A percentile compares a stretch with the other conserved stretches of the same genome.
Evolutionary conservation across 1,140 invertebrate genomes (phyloP).

Genomic region (Saccostrea glomerata): DNA sequence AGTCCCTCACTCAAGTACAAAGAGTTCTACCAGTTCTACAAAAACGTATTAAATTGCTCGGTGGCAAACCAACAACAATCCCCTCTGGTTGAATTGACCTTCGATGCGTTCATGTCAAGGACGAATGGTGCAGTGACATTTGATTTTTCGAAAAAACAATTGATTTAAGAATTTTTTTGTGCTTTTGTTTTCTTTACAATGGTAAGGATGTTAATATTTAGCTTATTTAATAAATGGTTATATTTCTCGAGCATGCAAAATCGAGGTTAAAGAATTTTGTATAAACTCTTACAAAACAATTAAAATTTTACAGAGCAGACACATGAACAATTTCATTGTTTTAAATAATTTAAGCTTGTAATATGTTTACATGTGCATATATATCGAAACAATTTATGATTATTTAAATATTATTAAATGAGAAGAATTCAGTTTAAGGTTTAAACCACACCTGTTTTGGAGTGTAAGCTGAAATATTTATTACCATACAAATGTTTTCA

Average conservation of each 20-base stretch:
- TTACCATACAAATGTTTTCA: no score
- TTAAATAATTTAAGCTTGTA: background rate
- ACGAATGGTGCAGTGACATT: background rate
- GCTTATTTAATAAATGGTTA: background rate
- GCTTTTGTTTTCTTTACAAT: background rate
- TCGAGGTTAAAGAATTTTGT: background rate
- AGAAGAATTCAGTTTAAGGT: no score
- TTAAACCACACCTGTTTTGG: no score
- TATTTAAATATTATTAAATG: no score
- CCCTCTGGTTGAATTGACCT: background rate
- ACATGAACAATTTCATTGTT: background rate
- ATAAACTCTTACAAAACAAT: background rate
- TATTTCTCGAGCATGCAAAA: slow-evolving; percentile 19
- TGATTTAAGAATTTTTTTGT: background rate
- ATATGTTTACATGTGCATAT: no score
- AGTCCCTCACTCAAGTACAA: background rate
- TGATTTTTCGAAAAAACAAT: background rate
- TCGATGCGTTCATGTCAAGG: background rate
- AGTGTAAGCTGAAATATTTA: no score
- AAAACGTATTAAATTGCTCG: background rate
- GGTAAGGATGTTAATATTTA: background rate
- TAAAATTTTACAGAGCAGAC: slow-evolving; percentile 18
- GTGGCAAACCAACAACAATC: background rate
- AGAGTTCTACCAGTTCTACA: background rate
- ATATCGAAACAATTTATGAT: no score